Percentiles rank a stretch among this genome's conserved stretches.
Evolutionary conservation across 1,140 invertebrate species (phyloP).

Genomic region (Aculops lycopersici): DNA sequence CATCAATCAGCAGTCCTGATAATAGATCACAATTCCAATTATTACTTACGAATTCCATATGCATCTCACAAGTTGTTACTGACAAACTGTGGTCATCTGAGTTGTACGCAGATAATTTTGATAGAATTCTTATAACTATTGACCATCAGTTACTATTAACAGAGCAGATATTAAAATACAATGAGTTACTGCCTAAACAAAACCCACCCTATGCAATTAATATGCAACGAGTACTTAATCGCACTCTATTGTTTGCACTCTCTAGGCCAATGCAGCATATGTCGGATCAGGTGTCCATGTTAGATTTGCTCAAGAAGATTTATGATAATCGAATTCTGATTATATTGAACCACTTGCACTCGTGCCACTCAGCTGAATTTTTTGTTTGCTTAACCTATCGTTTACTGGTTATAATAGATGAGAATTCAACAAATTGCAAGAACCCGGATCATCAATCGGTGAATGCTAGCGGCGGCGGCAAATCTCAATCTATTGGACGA

Average conservation of each 20-base stretch:
- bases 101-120: background rate
- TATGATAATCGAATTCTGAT: conserved; percentile 45
- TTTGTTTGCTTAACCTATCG: conserved; percentile 80
- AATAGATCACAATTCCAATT: background rate
- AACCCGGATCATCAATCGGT: background rate
- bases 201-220: background rate
- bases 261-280: conserved; percentile 52
- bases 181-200: background rate
- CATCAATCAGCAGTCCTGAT: background rate
- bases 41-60: background rate
- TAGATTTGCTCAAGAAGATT: conserved; percentile 70
- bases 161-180: background rate
- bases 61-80: background rate
- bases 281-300: conserved; percentile 49
- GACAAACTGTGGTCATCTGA: conserved; percentile 6
- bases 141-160: background rate
- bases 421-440: background rate
- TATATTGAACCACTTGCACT: conserved; percentile 24
- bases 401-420: conserved; percentile 50
- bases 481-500: background rate
- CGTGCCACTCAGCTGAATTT: conserved; percentile 29
- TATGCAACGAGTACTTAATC: conserved; percentile 37
- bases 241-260: conserved; percentile 64
- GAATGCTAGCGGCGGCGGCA: background rate
- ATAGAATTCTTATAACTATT: background rate